Evolutionary conservation across 2,888 invertebrate genomes (phyloP), one percentile per base, ranked within the genome.

Genomic region (Spilarctia lutea): DNA sequence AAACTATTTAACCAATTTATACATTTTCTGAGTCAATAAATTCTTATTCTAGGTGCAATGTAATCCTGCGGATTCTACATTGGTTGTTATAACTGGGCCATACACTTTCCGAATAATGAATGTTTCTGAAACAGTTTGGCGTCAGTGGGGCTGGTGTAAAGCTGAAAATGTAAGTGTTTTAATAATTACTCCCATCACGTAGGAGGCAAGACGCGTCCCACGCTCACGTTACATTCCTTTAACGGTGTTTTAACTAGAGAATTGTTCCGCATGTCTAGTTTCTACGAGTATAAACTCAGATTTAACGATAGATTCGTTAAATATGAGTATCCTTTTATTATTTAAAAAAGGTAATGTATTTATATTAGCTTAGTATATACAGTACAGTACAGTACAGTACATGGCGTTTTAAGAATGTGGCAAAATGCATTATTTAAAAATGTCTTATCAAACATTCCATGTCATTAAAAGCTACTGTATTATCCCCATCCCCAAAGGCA

Each of bases 61-160:
- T 87, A 98, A 98, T 92, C 98, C 98, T 0, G 94, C 96, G 68
- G 98, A 98, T 87, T 96, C 96, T 35, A 97, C 97, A n/a, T 96
- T 98, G 74, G 91, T 98, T 7, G 97, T 97, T 33, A 96, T 98
- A 24, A 94, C 96, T 0, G 97, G 97, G 4, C 94, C 96, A 0
- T 97, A 96, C 73, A 96, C 97, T 7, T 97, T 98, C 87, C 97
- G 98, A 82, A 97, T 98, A 81, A 96, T 98, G 92, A 97, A 97
- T 48, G 97, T 97, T 65, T 96, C 97, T 33, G 98, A 98, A 88
- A 97, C 97, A 6, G 96, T 97, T 18, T 97, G 98, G 97, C 96
- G 98, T 56, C 98, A 98, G 79, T 98, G 97, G 94, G 98, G 98
- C 18, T 98, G 97, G 93, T 97, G 98, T 81, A 99, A 98, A 91